Evolutionary conservation across 2,888 invertebrate species (phyloP).

Genomic region (Dyspetes luteomarginatus): DNA sequence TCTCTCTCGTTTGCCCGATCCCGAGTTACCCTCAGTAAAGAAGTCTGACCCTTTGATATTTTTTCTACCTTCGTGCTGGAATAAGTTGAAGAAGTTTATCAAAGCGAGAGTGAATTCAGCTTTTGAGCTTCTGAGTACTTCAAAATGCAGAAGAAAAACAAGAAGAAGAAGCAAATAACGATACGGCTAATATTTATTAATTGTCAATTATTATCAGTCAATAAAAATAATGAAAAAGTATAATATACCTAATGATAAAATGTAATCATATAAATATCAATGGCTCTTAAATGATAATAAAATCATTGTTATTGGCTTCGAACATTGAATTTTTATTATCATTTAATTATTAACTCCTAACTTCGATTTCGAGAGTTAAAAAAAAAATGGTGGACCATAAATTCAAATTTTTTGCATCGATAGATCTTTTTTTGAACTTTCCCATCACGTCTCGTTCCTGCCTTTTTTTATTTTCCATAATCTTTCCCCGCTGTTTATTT

Average conservation of each 20-base stretch:
- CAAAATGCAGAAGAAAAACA: too few species aligned
- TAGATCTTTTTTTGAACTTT: not conserved
- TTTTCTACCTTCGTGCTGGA: not conserved
- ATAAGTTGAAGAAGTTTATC: constrained; percentile 5
- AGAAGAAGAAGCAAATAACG: not conserved
- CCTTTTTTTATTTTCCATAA: not conserved
- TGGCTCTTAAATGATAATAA: too few species aligned
- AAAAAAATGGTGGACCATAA: not conserved
- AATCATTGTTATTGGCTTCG: not conserved
- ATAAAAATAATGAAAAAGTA: not conserved
- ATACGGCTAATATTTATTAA: not conserved
- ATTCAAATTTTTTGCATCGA: not conserved
- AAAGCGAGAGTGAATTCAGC: not conserved
- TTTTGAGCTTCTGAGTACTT: not conserved
- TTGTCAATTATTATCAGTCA: constrained; percentile 1
- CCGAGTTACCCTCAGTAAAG: not conserved
- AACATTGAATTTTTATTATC: not conserved
- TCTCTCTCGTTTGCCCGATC: not conserved
- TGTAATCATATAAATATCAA: not conserved
- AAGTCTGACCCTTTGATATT: constrained; percentile 22
- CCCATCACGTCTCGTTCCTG: not conserved
- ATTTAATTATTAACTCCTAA: not conserved
- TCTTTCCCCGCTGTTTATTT: not conserved
- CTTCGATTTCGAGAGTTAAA: not conserved
- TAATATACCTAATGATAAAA: not conserved